Conservation (phyloP, 2,113 vertebrate species). For the Elephas maximus region DNA sequence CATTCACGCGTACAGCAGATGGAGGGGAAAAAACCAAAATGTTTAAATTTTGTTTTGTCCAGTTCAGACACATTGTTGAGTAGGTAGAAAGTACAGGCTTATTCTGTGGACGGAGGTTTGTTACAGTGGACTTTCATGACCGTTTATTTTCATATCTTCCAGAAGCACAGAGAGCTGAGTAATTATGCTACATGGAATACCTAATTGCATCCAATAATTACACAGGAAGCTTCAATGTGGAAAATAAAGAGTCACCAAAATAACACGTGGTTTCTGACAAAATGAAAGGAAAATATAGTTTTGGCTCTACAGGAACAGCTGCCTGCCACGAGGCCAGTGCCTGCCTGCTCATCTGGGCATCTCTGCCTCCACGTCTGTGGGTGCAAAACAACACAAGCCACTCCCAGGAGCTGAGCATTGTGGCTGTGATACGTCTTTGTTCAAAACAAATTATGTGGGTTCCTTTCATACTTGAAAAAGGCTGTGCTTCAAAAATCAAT, state of each 20-base stretch:
- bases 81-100: constrained; percentile 23
- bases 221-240: constrained; percentile 54
- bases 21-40: constrained; percentile 36
- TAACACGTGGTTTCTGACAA: constrained; percentile 66
- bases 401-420: background rate
- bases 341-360: background rate
- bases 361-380: background rate
- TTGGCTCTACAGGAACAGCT: constrained; percentile 52
- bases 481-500: constrained; percentile 6
- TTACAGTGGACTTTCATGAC: constrained; percentile 22
- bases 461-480: constrained; percentile 54
- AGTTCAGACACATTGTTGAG: constrained; percentile 27
- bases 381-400: background rate
- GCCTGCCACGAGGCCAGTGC: background rate
- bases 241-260: constrained; percentile 75
- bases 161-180: constrained; percentile 67
- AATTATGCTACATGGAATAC: constrained; percentile 49
- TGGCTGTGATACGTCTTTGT: background rate
- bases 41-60: constrained; percentile 61
- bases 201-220: constrained; percentile 74
- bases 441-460: background rate
- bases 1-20: background rate
- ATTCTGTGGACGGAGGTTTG: constrained; percentile 39
- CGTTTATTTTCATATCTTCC: constrained; percentile 68
- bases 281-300: constrained; percentile 42